Conservation (phyloP, 1,140 invertebrate genomes). For the Drosophila oshimai region DNA sequence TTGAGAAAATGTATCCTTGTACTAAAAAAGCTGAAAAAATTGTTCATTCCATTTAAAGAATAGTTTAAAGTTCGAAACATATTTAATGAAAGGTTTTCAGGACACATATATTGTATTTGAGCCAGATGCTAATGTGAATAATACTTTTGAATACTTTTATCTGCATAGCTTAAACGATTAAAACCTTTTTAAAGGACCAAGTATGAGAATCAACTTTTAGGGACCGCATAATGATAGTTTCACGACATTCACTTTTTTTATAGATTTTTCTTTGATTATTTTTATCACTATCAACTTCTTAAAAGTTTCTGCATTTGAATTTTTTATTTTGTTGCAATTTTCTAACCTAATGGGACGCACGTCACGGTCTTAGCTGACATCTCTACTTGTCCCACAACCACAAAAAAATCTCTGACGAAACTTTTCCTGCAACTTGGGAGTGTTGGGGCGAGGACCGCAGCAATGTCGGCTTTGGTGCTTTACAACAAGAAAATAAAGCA, state of each 20-base stretch:
- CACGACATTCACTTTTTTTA: conserved; percentile 6
- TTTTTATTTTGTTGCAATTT: conserved; percentile 48
- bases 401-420: conserved; percentile 15
- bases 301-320: conserved; percentile 6
- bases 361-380: conserved; percentile 43
- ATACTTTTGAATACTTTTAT: too few relatives aligned
- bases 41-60: too few relatives aligned
- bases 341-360: conserved; percentile 28
- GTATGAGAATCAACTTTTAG: not conserved
- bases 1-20: too few relatives aligned
- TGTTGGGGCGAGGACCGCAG: conserved; percentile 3
- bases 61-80: too few relatives aligned
- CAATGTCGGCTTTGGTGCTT: not conserved
- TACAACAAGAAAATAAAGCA: not conserved
- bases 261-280: too few relatives aligned
- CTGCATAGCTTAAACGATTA: not conserved
- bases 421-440: not conserved
- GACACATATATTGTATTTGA: too few relatives aligned
- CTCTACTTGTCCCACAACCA: not conserved
- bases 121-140: too few relatives aligned
- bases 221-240: not conserved
- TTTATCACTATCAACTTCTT: conserved; percentile 13
- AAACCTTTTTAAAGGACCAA: not conserved
- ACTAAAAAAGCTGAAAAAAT: too few relatives aligned
- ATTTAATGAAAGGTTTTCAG: too few relatives aligned